Percentiles rank a stretch among this genome's conserved stretches.
Evolutionary conservation across 2,888 invertebrate genomes (phyloP).

Genomic region (Lithodes maja): DNA sequence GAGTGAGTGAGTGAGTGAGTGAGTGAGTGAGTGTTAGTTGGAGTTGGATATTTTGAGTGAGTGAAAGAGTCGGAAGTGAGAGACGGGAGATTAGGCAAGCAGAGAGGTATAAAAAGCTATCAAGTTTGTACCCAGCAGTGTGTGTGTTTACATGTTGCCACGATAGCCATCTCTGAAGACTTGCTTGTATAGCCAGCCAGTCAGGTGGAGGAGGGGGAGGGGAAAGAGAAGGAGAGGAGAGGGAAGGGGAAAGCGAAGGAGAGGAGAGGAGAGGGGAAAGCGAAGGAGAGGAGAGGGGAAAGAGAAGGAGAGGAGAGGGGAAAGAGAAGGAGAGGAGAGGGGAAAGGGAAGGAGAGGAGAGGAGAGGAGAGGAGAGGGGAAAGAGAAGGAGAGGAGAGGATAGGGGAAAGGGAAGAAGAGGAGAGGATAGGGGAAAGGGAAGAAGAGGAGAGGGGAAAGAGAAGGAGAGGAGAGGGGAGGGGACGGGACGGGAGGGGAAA

Average conservation of each 20-base stretch:
- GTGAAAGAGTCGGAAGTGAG: neutral
- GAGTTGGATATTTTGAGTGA: neutral
- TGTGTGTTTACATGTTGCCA: neutral
- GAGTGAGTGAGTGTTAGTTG: too few species aligned
- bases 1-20: too few species aligned
- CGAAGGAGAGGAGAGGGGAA: neutral
- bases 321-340: neutral
- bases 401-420: neutral
- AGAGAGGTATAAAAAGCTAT: neutral
- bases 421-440: neutral
- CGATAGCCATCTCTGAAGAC: neutral
- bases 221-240: neutral
- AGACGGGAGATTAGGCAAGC: neutral
- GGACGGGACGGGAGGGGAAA: neutral
- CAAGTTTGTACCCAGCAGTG: slow-evolving; percentile 1
- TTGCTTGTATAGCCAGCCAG: neutral
- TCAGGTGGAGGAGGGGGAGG: neutral
- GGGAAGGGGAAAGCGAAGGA: neutral
- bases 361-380: neutral
- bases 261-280: too few species aligned
- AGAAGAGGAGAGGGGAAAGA: neutral
- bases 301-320: neutral
- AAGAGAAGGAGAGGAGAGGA: neutral
- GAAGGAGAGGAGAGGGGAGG: neutral
- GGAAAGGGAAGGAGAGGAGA: neutral